Evolutionary conservation across 2,113 vertebrate genomes (phyloP).

Genomic region (Carassius auratus): DNA sequence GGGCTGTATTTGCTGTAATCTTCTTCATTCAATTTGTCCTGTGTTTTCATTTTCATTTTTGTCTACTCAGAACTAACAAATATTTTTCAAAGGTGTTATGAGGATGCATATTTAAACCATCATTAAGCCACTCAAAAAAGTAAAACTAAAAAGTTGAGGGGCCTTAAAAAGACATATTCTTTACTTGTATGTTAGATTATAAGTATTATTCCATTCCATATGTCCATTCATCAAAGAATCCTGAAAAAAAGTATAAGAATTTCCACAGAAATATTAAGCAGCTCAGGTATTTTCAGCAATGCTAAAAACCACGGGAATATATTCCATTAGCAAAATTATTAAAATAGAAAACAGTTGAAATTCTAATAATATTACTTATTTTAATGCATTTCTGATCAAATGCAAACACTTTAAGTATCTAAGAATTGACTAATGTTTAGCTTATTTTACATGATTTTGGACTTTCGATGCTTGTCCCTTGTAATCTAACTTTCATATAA

Average conservation of each 20-base stretch:
- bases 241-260: too few relatives aligned
- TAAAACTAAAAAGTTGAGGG: background rate
- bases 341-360: background rate
- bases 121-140: background rate
- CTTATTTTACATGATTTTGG: background rate
- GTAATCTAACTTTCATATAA: background rate
- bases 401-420: background rate
- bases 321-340: background rate
- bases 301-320: background rate
- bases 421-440: background rate
- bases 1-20: conserved; percentile 47
- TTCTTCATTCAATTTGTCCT: conserved; percentile 51
- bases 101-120: background rate
- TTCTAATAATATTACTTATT: background rate
- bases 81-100: conserved; percentile 7
- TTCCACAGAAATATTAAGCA: background rate
- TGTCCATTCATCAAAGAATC: too few relatives aligned
- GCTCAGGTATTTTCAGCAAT: too few relatives aligned
- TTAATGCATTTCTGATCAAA: background rate
- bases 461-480: background rate
- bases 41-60: conserved; percentile 55
- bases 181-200: background rate
- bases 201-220: background rate
- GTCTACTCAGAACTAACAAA: conserved; percentile 43
- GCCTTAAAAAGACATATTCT: background rate